These are phyloP conservation scores for Tiaroga cobitis DNA, from an alignment of 2,797 vertebrate species.

Conservation along the genomic window DNA sequence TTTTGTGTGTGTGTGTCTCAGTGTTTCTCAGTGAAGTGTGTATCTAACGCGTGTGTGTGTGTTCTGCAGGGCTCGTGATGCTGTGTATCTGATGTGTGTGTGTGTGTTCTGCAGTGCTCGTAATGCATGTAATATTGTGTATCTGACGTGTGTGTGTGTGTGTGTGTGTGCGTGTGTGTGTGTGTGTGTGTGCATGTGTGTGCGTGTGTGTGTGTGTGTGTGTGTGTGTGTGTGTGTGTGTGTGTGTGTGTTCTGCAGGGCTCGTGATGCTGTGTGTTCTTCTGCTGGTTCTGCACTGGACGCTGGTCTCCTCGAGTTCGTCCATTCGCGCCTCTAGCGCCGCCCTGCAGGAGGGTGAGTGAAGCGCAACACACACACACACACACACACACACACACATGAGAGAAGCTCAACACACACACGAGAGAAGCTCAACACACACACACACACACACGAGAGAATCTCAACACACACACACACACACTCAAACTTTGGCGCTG, in stretches of 20 bases:
- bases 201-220: not conserved
- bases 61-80: constrained; percentile 30
- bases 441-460: too few species aligned
- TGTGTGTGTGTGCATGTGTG: not conserved
- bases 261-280: constrained; percentile 42
- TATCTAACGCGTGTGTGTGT: not conserved
- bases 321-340: not conserved
- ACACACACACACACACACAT: too few species aligned
- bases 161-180: not conserved
- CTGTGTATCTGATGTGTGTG: constrained; percentile 7
- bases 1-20: not conserved
- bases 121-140: too few species aligned
- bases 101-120: not conserved
- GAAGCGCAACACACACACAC: not conserved
- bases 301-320: not conserved
- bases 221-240: not conserved
- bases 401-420: too few species aligned
- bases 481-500: too few species aligned
- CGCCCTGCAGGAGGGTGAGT: constrained; percentile 34
- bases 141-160: constrained; percentile 12
- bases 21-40: not conserved
- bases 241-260: not conserved
- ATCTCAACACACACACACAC: too few species aligned
- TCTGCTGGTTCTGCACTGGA: constrained; percentile 41
- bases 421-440: too few species aligned